phyloP scores from a whole-genome alignment of 2,797 vertebrate genomes.

The Meriones psammophilus region DNA sequence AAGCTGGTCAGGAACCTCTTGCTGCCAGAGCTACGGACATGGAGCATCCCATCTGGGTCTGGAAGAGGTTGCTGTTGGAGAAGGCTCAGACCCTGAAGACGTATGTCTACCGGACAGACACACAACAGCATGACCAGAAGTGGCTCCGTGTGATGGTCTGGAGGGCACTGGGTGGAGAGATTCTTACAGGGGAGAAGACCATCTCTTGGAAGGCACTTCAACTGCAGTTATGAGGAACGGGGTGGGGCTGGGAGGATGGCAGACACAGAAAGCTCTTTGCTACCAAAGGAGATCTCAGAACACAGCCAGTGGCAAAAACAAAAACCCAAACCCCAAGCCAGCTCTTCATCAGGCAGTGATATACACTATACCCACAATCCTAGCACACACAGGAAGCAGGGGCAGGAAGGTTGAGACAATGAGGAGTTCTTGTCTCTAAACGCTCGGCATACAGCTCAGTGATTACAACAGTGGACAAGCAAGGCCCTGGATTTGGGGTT shows the following conservation, averaged over 20 bases:
- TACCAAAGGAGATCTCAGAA: constrained; percentile 3
- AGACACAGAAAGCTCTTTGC: neutral
- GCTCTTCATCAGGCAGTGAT: neutral
- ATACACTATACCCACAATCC: neutral
- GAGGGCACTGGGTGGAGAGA: neutral
- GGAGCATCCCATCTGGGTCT: neutral
- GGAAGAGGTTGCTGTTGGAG: neutral
- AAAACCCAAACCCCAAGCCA: neutral
- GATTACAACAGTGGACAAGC: neutral
- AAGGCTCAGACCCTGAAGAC: neutral
- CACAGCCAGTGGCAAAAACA: neutral
- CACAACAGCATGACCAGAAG: neutral
- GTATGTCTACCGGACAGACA: neutral
- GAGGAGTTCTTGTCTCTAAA: neutral
- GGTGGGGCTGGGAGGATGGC: neutral
- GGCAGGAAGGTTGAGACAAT: neutral
- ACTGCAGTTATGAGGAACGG: neutral
- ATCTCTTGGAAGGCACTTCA: neutral
- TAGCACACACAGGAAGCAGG: neutral
- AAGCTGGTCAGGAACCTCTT: neutral
- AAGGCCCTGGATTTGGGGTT: neutral
- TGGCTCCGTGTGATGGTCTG: neutral
- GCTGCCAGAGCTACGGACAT: neutral
- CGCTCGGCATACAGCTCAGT: neutral
- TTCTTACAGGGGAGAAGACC: neutral